These are phyloP conservation scores for Rhagoletis pomonella DNA, from an alignment of 1,140 invertebrate species.

Conservation along the genomic window DNA sequence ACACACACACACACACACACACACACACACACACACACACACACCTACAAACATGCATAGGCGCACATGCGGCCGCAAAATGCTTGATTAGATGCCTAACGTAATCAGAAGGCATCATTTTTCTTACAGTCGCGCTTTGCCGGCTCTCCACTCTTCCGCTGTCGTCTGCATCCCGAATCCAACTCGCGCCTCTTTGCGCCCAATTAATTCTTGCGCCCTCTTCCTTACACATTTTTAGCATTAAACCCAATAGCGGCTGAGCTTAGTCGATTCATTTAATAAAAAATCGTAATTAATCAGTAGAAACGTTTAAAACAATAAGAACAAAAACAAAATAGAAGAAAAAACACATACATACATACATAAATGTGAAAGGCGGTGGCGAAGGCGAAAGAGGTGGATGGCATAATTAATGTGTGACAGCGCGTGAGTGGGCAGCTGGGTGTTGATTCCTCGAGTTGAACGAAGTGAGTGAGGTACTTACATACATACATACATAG, in stretches of 20 bases:
- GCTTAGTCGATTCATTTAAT: slow-evolving; percentile 9
- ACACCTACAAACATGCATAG: no score
- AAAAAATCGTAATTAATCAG: slow-evolving; percentile 49
- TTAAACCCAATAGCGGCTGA: neutral
- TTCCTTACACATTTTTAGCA: neutral
- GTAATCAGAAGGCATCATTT: slow-evolving; percentile 37
- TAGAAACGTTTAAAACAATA: slow-evolving; percentile 48
- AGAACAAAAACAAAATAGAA: neutral
- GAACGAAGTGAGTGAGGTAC: no score
- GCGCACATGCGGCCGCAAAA: neutral
- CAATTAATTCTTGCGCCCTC: slow-evolving; percentile 7
- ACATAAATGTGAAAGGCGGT: no score
- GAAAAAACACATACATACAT: no score
- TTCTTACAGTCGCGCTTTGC: neutral
- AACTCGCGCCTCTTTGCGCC: neutral
- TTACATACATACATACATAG: no score
- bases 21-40: no score
- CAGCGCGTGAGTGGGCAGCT: slow-evolving; percentile 18
- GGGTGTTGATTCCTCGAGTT: neutral
- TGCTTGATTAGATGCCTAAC: slow-evolving; percentile 27
- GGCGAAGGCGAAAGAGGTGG: neutral
- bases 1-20: neutral
- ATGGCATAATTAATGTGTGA: slow-evolving; percentile 26
- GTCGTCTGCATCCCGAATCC: neutral
- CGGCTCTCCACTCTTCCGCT: neutral